Conservation (phyloP, 2,113 vertebrate species). For the Taxidea taxus region DNA sequence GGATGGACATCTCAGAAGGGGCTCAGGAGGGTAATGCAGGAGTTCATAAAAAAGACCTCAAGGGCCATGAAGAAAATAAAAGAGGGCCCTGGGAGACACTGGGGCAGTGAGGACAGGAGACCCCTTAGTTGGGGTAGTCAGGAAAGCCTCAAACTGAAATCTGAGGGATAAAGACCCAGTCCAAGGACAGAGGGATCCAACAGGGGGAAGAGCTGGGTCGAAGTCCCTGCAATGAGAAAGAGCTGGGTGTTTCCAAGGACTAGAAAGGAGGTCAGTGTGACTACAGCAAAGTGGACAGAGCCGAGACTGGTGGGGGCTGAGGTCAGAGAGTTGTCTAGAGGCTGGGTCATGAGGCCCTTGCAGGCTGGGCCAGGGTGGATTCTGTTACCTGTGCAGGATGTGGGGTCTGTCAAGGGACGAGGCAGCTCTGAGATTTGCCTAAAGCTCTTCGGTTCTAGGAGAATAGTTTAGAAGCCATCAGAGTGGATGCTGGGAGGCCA, state of each 20-base stretch:
- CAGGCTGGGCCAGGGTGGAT: background rate
- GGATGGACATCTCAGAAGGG: background rate
- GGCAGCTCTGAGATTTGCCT: background rate
- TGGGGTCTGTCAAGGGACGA: background rate
- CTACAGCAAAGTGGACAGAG: background rate
- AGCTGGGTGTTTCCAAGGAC: background rate
- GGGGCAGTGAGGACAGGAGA: background rate
- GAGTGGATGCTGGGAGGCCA: background rate
- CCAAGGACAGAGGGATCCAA: background rate
- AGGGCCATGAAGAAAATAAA: background rate
- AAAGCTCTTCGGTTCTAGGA: background rate
- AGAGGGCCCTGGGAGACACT: too few relatives aligned
- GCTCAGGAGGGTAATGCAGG: background rate
- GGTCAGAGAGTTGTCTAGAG: background rate
- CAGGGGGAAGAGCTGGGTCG: background rate
- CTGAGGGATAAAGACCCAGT: background rate
- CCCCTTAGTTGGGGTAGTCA: background rate
- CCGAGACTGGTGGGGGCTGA: background rate
- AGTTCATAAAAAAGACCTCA: background rate
- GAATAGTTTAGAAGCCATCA: background rate
- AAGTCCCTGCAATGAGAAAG: background rate
- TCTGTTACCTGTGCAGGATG: background rate
- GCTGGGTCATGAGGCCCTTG: accelerated
- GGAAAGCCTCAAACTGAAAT: background rate
- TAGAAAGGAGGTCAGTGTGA: background rate